These are phyloP conservation scores for Notolepis coatsorum DNA, from an alignment of 2,797 vertebrate genomes.

Conservation along the genomic window DNA sequence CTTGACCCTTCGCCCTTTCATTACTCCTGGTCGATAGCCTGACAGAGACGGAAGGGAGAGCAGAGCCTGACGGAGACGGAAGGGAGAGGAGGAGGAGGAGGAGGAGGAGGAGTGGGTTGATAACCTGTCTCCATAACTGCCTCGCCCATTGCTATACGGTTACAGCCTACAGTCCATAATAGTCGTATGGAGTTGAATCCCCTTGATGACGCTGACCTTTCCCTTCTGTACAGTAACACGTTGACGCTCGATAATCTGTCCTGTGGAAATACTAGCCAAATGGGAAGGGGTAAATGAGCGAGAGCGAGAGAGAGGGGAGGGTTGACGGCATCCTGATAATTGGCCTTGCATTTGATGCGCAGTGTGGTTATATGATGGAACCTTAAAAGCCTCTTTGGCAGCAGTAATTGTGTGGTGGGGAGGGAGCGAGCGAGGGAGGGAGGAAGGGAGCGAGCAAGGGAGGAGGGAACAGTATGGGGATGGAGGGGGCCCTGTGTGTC, in stretches of 20 bases:
- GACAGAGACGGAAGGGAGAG: constrained; percentile 12
- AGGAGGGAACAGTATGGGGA: constrained; percentile 32
- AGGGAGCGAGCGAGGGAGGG: background rate
- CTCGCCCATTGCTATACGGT: constrained; percentile 1
- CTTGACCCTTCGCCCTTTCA: constrained; percentile 14
- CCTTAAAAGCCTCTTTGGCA: constrained; percentile 58
- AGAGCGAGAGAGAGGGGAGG: background rate
- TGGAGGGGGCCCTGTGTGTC: constrained; percentile 50
- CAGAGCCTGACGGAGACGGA: constrained; percentile 27
- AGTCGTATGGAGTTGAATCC: constrained; percentile 31
- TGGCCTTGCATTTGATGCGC: constrained; percentile 34
- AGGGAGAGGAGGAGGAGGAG: background rate
- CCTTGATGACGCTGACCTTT: constrained; percentile 48
- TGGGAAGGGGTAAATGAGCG: background rate
- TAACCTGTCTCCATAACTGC: background rate
- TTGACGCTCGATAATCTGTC: constrained; percentile 41
- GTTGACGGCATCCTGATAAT: constrained; percentile 44
- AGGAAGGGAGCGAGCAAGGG: constrained; percentile 9
- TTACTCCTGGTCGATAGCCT: constrained; percentile 44
- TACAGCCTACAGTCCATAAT: constrained; percentile 2
- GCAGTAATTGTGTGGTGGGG: constrained; percentile 52
- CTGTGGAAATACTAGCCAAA: background rate
- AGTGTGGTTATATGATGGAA: constrained; percentile 38
- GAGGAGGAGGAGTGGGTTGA: background rate
- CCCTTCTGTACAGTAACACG: constrained; percentile 27